Percentiles rank a stretch among this genome's conserved stretches.
These are phyloP conservation scores for Podiceps cristatus DNA, from an alignment of 2,113 vertebrate genomes.

Conservation along the genomic window DNA sequence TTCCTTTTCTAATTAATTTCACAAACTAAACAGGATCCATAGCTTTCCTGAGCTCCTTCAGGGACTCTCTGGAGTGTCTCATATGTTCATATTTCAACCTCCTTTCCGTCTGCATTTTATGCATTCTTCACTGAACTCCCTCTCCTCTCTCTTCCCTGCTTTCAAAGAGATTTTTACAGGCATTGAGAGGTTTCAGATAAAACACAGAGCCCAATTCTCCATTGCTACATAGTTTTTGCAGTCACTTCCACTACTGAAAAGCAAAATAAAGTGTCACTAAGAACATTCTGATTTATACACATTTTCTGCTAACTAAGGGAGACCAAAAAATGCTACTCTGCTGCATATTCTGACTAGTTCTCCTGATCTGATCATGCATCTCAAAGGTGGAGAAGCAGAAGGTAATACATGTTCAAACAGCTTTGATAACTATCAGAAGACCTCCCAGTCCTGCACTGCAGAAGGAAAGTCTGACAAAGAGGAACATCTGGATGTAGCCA, in stretches of 20 bases:
- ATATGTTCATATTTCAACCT: slow-evolving; percentile 29
- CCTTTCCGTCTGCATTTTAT: slow-evolving; percentile 43
- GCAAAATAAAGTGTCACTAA: not conserved
- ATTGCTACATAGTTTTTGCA: not conserved
- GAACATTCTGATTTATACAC: not conserved
- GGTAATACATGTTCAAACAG: not conserved
- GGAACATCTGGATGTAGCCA: not conserved
- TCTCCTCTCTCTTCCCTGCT: not conserved
- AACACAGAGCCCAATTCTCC: not conserved
- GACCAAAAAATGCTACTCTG: not conserved
- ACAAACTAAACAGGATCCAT: slow-evolving; percentile 29
- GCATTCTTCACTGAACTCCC: slow-evolving; percentile 9
- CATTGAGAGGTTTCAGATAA: not conserved
- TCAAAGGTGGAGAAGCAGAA: not conserved
- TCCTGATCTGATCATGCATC: not conserved
- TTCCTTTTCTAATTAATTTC: slow-evolving; percentile 29
- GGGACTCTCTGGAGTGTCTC: slow-evolving; percentile 31
- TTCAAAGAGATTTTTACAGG: not conserved
- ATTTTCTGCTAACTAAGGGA: not conserved
- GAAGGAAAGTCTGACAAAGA: not conserved
- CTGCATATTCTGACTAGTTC: not conserved
- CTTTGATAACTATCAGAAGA: not conserved
- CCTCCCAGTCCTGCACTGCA: not conserved
- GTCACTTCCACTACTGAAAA: not conserved
- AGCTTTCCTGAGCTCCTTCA: slow-evolving; percentile 38